Base-by-base conservation (phyloP, 2,888 invertebrate species). In the Ennomos erosarius region DNA sequence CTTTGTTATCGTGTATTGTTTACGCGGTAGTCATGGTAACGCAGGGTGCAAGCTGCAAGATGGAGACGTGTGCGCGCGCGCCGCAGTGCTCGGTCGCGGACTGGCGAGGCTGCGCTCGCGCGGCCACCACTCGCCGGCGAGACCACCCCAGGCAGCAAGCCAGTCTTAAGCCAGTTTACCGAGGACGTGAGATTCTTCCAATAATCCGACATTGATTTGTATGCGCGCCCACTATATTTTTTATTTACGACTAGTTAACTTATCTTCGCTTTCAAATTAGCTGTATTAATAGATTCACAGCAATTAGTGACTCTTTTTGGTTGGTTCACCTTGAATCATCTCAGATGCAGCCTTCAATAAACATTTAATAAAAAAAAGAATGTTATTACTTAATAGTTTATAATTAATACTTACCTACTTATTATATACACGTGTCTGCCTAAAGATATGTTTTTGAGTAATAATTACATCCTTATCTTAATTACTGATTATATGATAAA, bases 1-100 rank as follows among this genome's bases (percentile, higher is more conserved):
- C 26, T 43, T 43, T 56, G 35, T 55, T 64, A 56, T 53, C 57
- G 55, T 56, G 68, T 75, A 11, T 78, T 85, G 84, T 87, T 85
- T 86, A 88, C 88, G 81, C 86, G 82, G 91, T 90, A 76, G 89
- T 88, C 91, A 91, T 92, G 83, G 84, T 80, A 90, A 91, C 90
- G 78, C 74, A 75, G 71, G 73, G 65, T 76, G 72, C 81, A 89
- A 87, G 73, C 65, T 76, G 72, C 81, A 89, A 87, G 79, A 88
- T 86, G 85, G 87, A 88, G 88, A 76, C 77, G 79, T 84, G 86
- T 84, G 87, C 87, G 89, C 88, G 85, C 85, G 82, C 88, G 84
- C 82, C 78, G 79, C 88, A 76, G 80, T 81, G 86, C 79, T 78
- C 85, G 74, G 76, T 74, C 84, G 82, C 87, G 76, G 84, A 91